These are phyloP conservation scores for Porites australiensis DNA, from an alignment of 64 coral and sea anemone genomes.

Conservation along the genomic window DNA sequence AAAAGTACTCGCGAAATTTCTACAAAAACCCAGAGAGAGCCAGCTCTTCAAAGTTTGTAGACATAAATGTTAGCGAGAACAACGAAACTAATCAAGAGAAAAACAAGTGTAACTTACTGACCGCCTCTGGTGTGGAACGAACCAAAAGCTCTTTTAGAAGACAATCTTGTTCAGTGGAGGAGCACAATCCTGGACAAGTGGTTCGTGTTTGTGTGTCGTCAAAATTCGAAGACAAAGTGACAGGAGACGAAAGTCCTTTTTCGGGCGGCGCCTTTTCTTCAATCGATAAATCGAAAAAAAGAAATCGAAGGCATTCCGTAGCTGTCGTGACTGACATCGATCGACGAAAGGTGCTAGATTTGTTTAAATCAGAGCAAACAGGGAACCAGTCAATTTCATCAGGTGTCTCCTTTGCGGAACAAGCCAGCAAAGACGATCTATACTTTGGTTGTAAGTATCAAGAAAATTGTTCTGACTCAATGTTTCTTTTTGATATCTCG, in stretches of 20 bases:
- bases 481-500: not conserved
- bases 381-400: not conserved
- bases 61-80: slow-evolving; percentile 13
- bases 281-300: not conserved
- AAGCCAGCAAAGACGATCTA: not conserved
- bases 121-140: slow-evolving; percentile 8
- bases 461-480: not conserved
- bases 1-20: slow-evolving; percentile 4
- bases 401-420: not conserved
- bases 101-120: not conserved
- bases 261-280: not conserved
- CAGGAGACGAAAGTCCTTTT: not conserved
- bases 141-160: slow-evolving; percentile 2
- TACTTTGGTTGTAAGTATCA: not conserved
- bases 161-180: not conserved
- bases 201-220: slow-evolving; percentile 25
- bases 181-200: not conserved
- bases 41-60: not conserved
- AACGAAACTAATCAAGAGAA: not conserved
- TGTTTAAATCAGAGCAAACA: not conserved
- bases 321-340: not conserved
- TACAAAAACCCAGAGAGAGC: not conserved
- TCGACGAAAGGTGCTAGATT: not conserved
- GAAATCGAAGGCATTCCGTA: not conserved
- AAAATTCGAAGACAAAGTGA: slow-evolving; percentile 4